A percentile compares a stretch with the other conserved stretches of the same genome.
Evolutionary conservation across 2,888 invertebrate species (phyloP).

Genomic region (Machimus atricapillus): DNA sequence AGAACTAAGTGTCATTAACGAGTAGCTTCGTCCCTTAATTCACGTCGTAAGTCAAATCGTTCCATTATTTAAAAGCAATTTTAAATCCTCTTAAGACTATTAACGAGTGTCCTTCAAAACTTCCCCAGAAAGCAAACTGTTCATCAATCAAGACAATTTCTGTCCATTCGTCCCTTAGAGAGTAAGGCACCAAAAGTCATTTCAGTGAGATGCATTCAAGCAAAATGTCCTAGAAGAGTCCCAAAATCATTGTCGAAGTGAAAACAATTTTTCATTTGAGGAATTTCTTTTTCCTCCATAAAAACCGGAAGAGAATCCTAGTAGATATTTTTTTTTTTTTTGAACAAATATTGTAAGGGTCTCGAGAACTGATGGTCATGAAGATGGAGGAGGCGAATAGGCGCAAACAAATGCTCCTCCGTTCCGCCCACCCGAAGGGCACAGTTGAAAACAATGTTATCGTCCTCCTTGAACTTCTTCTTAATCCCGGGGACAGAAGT

Average conservation of each 20-base stretch:
- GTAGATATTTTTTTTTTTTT: background rate
- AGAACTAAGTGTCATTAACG: background rate
- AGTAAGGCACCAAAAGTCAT: background rate
- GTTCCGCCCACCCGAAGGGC: background rate
- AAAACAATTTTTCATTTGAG: background rate
- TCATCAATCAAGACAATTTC: background rate
- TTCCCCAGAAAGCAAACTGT: background rate
- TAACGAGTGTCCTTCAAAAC: background rate
- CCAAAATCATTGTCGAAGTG: background rate
- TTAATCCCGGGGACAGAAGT: constrained; percentile 16
- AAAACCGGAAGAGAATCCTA: background rate
- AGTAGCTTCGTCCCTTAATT: background rate
- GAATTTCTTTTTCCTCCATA: background rate
- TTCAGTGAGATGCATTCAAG: background rate
- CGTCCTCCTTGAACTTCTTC: constrained; percentile 35
- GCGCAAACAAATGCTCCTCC: background rate
- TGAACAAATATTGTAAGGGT: background rate
- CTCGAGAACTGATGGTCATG: background rate
- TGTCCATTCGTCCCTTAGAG: background rate
- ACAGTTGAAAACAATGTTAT: constrained; percentile 26
- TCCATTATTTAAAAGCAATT: background rate
- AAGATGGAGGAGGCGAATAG: background rate
- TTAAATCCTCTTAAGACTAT: background rate
- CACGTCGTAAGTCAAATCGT: background rate
- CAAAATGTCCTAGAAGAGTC: background rate